Evolutionary conservation across 2,113 vertebrate genomes (phyloP).

Genomic region (Bubalus kerabau): DNA sequence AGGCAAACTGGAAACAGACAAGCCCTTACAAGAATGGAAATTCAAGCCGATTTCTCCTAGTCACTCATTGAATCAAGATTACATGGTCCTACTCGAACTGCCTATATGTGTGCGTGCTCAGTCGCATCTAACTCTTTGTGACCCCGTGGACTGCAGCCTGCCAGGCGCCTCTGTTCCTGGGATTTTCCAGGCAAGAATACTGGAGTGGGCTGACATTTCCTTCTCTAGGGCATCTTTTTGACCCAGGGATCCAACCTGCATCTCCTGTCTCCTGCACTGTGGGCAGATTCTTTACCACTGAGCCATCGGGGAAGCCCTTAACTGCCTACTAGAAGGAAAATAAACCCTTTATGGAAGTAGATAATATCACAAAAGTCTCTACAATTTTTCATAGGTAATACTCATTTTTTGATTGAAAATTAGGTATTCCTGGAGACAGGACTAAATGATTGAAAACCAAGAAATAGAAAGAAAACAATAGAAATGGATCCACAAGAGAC

Average conservation of each 20-base stretch:
- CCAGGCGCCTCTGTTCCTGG: rapidly evolving
- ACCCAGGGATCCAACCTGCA: background rate
- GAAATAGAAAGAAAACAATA: background rate
- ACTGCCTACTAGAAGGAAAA: background rate
- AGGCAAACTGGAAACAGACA: background rate
- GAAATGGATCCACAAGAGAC: background rate
- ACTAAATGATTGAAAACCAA: background rate
- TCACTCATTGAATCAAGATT: background rate
- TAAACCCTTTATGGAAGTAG: background rate
- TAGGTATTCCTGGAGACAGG: background rate
- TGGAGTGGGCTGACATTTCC: background rate
- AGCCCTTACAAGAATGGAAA: background rate
- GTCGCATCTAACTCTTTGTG: background rate
- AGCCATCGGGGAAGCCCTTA: rapidly evolving
- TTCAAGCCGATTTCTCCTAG: background rate
- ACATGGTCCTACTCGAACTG: background rate
- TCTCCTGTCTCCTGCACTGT: background rate
- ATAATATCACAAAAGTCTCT: background rate
- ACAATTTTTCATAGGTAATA: background rate
- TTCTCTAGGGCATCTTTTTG: background rate
- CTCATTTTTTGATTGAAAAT: background rate
- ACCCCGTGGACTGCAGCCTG: background rate
- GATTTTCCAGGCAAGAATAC: background rate
- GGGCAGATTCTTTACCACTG: background rate
- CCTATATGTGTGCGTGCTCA: rapidly evolving